phyloP scores from a whole-genome alignment of 2,888 invertebrate species.

The Antheraea assamensis region DNA sequence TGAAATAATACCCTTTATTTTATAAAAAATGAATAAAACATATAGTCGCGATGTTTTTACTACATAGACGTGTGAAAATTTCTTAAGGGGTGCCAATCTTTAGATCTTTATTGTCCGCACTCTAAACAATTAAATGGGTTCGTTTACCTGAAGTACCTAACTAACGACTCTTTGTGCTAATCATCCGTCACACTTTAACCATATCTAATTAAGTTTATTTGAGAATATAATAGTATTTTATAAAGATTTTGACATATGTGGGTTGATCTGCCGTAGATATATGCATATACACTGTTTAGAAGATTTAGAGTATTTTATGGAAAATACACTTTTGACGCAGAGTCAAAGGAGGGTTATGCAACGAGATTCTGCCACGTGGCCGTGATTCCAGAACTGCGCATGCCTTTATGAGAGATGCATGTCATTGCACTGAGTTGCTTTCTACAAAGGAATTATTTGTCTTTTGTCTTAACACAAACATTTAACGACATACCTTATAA shows the following conservation, averaged over 20 bases:
- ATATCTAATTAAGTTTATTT: constrained; percentile 48
- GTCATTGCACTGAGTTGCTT: constrained; percentile 46
- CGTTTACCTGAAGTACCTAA: constrained; percentile 50
- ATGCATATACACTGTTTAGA: not conserved
- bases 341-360: constrained; percentile 69
- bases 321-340: constrained; percentile 17
- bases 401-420: constrained; percentile 51
- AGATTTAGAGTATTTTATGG: not conserved
- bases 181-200: constrained; percentile 40
- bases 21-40: not conserved
- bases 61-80: too few species aligned
- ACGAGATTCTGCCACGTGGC: constrained; percentile 75
- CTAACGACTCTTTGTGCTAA: constrained; percentile 40
- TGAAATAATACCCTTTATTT: not conserved
- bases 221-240: constrained; percentile 28
- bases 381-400: constrained; percentile 55
- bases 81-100: not conserved
- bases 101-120: not conserved
- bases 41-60: not conserved
- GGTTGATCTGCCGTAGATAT: not conserved
- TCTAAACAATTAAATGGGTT: constrained; percentile 36
- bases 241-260: not conserved
- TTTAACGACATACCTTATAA: constrained; percentile 12
- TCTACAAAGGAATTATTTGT: not conserved
- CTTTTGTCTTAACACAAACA: not conserved